A percentile compares a stretch with the other conserved stretches of the same genome.
Evolutionary conservation across 2,797 vertebrate species (phyloP).

Genomic region (Sparidentex hasta): DNA sequence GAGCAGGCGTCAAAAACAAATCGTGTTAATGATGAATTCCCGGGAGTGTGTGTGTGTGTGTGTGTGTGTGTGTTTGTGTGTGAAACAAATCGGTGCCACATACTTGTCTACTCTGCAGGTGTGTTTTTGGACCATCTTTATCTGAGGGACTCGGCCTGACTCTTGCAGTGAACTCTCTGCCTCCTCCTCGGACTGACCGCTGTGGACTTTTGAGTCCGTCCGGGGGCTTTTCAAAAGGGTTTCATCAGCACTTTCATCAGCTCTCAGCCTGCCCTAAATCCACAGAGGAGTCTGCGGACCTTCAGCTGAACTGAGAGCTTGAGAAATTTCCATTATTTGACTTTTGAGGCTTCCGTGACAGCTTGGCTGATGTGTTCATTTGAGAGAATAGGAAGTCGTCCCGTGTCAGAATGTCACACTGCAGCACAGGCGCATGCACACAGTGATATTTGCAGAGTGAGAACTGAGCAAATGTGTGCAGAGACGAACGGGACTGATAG

Average conservation of each 20-base stretch:
- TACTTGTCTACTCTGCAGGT: constrained; percentile 6
- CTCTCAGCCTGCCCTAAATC: background rate
- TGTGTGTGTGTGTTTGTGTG: too few relatives aligned
- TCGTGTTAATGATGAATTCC: constrained; percentile 39
- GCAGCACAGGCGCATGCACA: background rate
- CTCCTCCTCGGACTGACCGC: background rate
- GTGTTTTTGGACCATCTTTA: background rate
- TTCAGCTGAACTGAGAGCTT: background rate
- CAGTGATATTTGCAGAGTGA: background rate
- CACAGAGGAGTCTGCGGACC: constrained; percentile 3
- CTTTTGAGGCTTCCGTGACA: background rate
- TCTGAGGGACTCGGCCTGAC: background rate
- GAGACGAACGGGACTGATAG: background rate
- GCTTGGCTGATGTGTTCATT: constrained; percentile 4
- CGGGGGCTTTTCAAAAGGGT: background rate
- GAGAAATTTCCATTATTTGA: constrained; percentile 3
- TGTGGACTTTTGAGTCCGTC: background rate
- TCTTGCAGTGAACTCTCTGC: background rate
- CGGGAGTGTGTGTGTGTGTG: constrained; percentile 7
- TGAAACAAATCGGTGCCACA: constrained; percentile 22
- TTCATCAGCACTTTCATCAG: constrained; percentile 7
- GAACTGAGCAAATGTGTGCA: background rate
- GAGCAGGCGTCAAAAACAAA: constrained; percentile 53
- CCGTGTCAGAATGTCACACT: background rate
- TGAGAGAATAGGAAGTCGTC: background rate